These are phyloP conservation scores for Porites australiensis DNA, from an alignment of 64 coral and sea anemone species.

Conservation along the genomic window DNA sequence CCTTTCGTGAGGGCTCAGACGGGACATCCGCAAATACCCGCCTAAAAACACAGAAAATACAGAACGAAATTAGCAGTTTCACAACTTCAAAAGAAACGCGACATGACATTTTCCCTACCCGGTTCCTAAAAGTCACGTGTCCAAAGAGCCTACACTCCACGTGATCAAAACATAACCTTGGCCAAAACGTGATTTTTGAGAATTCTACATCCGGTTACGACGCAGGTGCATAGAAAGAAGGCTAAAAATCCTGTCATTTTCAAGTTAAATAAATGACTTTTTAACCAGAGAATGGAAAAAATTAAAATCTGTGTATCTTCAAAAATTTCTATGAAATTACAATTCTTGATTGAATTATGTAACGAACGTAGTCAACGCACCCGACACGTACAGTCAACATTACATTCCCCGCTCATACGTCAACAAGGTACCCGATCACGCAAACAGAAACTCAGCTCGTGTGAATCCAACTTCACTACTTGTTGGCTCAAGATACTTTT, in stretches of 20 bases:
- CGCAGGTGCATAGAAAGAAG: not conserved
- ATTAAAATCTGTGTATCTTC: too few relatives aligned
- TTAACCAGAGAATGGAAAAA: too few relatives aligned
- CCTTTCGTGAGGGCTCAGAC: not conserved
- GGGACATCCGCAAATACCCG: constrained; percentile 30
- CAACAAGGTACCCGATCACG: too few relatives aligned
- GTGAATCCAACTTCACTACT: too few relatives aligned
- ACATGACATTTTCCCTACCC: not conserved
- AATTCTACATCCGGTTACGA: not conserved
- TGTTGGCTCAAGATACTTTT: too few relatives aligned
- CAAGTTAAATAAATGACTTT: not conserved
- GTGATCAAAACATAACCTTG: constrained; percentile 23
- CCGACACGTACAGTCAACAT: too few relatives aligned
- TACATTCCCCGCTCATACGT: too few relatives aligned
- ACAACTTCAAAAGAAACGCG: not conserved
- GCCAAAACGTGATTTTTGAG: constrained; percentile 29
- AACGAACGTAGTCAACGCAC: too few relatives aligned
- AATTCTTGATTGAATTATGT: too few relatives aligned
- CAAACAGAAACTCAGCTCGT: too few relatives aligned
- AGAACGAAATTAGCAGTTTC: not conserved
- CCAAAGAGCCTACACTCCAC: not conserved
- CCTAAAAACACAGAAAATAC: not conserved
- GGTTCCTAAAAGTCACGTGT: constrained; percentile 9
- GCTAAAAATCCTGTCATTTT: not conserved
- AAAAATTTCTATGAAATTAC: too few relatives aligned